These are phyloP conservation scores for Smutsia temminckii DNA, from an alignment of 2,797 vertebrate genomes.

Conservation along the genomic window DNA sequence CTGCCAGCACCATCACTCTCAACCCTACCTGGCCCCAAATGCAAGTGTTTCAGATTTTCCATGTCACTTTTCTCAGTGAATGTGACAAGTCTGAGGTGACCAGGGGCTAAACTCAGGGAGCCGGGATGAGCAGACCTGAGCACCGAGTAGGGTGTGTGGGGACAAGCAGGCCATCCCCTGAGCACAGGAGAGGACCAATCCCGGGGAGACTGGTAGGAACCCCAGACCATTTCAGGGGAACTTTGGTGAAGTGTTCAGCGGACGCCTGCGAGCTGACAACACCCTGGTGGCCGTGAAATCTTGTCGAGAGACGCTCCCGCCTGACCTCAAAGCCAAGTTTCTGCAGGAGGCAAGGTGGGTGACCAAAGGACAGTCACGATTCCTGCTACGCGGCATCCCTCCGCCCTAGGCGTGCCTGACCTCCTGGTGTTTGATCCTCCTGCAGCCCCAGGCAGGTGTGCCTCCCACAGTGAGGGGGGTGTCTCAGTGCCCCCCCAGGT, in stretches of 20 bases:
- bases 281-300: conserved; percentile 94
- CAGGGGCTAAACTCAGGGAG: not conserved
- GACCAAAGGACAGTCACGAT: rapidly evolving
- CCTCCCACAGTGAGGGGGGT: not conserved
- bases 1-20: rapidly evolving
- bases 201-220: not conserved
- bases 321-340: conserved; percentile 95
- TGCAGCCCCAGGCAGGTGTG: rapidly evolving
- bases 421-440: not conserved
- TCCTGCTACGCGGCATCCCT: rapidly evolving
- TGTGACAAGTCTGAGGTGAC: rapidly evolving
- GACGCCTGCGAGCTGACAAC: conserved; percentile 90
- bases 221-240: conserved; percentile 90
- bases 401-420: not conserved
- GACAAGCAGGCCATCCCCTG: not conserved
- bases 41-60: not conserved
- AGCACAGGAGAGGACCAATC: not conserved
- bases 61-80: not conserved
- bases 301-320: conserved; percentile 93
- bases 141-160: rapidly evolving
- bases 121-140: not conserved
- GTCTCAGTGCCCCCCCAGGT: not conserved
- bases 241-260: conserved; percentile 96
- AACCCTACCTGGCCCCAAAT: not conserved
- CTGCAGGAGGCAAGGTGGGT: conserved; percentile 95